Evolutionary conservation across 2,113 vertebrate species (phyloP), one percentile per base, ranked within the genome.

Genomic region (Ammospiza caudacuta): DNA sequence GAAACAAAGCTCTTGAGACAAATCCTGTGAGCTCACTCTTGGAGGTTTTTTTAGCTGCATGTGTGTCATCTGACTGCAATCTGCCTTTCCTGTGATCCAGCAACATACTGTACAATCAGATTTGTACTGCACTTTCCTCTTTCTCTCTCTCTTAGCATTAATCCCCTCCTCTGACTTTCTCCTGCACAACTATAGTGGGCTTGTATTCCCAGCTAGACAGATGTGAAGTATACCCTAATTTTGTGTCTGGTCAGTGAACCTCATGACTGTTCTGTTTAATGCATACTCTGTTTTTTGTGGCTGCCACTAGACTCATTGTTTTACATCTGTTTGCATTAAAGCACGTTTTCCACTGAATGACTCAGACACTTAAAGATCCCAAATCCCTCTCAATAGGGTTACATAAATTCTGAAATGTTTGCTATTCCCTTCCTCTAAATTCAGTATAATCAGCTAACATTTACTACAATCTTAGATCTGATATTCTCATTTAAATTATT

Each of bases 401-500:
- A 83, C 88, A 96, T 92, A 79, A 95, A 91, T 68, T 94, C 55
- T 80, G 63, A 95, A 90, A 89, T 67, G 81, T 41, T 95, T 89
- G 93, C 46, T 94, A 27, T 90, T 78, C 63, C 64, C 9, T 87
- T 55, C 69, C 67, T 84, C 39, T 75, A 66, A 88, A 46, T 89
- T 87, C 8, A 20, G 62, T 49, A 94, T 33, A 39, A 74, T 78
- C 75, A 83, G 54, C 72, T 75, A 75, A 51, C 3, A 17, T 73
- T 67, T 64, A 70, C 46, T 64, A 27, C 20, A 31, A 80, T 63
- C 44, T 62, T 66, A 74, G 64, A 91, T 67, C 69, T 58, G 91
- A 92, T 84, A 95, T 90, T 96, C 94, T 96, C 96, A 97, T 94
- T 87, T 78, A 91, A 93, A 96, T 92, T 81, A 91, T 95, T 92